Conservation (phyloP, 2,888 invertebrate genomes). For the Drosophila meridionalis region DNA sequence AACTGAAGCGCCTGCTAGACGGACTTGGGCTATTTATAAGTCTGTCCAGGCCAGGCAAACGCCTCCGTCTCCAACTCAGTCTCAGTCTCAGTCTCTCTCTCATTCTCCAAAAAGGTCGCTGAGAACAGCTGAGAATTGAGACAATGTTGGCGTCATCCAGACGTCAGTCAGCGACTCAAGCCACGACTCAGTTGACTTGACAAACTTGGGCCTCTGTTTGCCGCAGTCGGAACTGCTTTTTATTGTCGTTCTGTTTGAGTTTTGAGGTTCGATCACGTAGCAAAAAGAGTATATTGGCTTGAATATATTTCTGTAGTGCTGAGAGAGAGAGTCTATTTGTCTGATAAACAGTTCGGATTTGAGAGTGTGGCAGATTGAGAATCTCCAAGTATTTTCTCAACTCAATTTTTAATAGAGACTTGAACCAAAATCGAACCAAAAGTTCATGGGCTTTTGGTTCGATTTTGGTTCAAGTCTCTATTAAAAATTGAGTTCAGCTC, state of each 20-base stretch:
- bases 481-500: no score
- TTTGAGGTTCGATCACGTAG: constrained; percentile 3
- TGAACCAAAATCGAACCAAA: no score
- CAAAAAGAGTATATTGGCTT: not conserved
- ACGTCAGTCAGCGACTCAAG: constrained; percentile 28
- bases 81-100: not conserved
- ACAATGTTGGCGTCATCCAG: constrained; percentile 71
- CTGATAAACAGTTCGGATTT: no score
- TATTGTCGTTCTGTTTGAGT: constrained; percentile 47
- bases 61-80: constrained; percentile 3
- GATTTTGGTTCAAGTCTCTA: no score
- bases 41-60: constrained; percentile 31
- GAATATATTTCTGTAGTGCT: not conserved
- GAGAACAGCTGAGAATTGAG: constrained; percentile 71
- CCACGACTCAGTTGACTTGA: constrained; percentile 53
- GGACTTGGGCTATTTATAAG: constrained; percentile 72
- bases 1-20: constrained; percentile 72
- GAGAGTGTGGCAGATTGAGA: no score
- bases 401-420: no score
- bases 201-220: constrained; percentile 74
- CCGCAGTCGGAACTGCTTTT: constrained; percentile 67
- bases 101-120: constrained; percentile 51
- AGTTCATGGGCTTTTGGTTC: no score
- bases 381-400: no score
- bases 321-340: no score